Conservation (phyloP, 2,888 invertebrate species). For the Eristalis pertinax region DNA sequence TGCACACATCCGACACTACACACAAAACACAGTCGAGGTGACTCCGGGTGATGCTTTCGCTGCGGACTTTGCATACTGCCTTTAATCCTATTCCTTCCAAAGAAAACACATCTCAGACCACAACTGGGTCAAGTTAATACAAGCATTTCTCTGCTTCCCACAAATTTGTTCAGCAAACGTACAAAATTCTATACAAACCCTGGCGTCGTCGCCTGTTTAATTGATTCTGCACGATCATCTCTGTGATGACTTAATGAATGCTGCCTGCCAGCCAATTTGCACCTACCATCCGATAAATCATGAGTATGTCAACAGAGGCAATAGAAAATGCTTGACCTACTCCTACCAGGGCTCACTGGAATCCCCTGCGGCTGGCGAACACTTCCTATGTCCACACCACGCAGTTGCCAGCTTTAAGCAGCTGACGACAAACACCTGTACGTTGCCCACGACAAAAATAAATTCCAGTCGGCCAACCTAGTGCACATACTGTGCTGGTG, state of each 20-base stretch:
- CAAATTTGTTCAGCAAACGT: conserved; percentile 26
- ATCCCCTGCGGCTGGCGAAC: neutral
- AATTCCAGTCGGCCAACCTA: neutral
- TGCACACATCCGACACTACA: too few species aligned
- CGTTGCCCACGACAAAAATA: neutral
- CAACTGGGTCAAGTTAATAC: neutral
- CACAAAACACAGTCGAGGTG: too few species aligned
- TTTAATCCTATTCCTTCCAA: neutral
- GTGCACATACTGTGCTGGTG: neutral
- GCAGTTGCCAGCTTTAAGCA: neutral
- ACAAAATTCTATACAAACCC: neutral
- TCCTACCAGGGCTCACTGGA: neutral
- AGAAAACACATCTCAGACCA: neutral
- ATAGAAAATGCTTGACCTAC: neutral
- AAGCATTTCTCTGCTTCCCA: neutral
- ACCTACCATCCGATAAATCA: neutral
- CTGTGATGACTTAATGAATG: neutral
- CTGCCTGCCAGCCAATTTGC: neutral
- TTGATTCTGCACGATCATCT: conserved; percentile 23
- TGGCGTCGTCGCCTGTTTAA: neutral
- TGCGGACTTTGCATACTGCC: neutral
- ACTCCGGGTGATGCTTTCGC: neutral
- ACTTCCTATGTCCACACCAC: neutral
- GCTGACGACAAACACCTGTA: neutral
- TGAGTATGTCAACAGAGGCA: neutral